Percentiles rank a stretch among this genome's conserved stretches.
Conservation (phyloP, 1,140 invertebrate genomes). For the Drosophila nigromelanica region DNA sequence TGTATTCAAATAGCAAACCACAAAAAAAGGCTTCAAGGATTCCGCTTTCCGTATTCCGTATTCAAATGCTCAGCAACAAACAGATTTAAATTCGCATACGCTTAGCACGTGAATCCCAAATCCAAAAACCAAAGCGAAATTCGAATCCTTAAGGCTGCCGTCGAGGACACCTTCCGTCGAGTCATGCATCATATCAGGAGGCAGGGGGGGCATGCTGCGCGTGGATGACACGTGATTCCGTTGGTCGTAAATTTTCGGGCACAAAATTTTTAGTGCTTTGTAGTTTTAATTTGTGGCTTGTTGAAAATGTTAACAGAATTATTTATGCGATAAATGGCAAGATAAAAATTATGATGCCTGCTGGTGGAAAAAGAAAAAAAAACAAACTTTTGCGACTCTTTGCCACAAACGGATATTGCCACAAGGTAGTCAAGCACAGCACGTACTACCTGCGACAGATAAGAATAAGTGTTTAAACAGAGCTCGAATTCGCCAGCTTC, state of each 20-base stretch:
- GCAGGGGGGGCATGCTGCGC: conserved; percentile 43
- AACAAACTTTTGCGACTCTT: conserved; percentile 28
- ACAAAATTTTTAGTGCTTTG: conserved; percentile 77
- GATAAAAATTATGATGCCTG: conserved; percentile 62
- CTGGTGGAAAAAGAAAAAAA: not conserved
- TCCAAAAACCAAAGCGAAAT: conserved; percentile 26
- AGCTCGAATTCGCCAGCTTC: conserved; percentile 13
- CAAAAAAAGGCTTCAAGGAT: conserved; percentile 60
- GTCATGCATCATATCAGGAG: conserved; percentile 75
- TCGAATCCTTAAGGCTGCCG: conserved; percentile 45
- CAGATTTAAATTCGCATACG: conserved; percentile 77
- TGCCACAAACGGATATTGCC: conserved; percentile 62
- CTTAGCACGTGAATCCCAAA: conserved; percentile 66
- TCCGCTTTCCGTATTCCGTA: conserved; percentile 49
- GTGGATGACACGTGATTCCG: conserved; percentile 83
- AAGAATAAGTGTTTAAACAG: conserved; percentile 43
- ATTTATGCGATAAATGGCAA: conserved; percentile 72
- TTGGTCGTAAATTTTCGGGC: conserved; percentile 74
- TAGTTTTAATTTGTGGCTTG: conserved; percentile 83
- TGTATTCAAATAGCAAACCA: conserved; percentile 72
- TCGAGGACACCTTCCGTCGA: conserved; percentile 65
- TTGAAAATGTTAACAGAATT: conserved; percentile 80
- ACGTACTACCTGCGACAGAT: conserved; percentile 38
- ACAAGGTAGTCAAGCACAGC: conserved; percentile 30
- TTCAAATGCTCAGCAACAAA: conserved; percentile 65